A percentile compares a stretch with the other conserved stretches of the same genome.
These are phyloP conservation scores for Periphyllus acericola DNA, from an alignment of 2,888 invertebrate species.

Conservation along the genomic window DNA sequence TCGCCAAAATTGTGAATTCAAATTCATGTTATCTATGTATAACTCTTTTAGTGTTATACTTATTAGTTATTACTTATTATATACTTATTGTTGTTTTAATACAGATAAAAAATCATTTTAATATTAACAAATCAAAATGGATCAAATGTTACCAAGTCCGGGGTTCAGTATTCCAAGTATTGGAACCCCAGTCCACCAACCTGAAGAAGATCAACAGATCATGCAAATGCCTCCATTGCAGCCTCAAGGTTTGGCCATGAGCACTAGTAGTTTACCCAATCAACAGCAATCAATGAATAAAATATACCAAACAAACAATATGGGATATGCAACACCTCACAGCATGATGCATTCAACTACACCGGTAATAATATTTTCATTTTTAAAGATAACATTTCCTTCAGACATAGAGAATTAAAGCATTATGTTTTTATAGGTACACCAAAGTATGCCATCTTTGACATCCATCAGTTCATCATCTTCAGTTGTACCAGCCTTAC, in stretches of 20 bases:
- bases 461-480: conserved; percentile 54
- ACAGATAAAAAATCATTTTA: background rate
- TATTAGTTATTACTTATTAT: too few relatives aligned
- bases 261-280: conserved; percentile 37
- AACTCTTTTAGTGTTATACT: too few relatives aligned
- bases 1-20: too few relatives aligned
- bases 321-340: conserved; percentile 79
- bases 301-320: conserved; percentile 69
- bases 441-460: conserved; percentile 60
- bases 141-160: conserved; percentile 91
- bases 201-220: conserved; percentile 91
- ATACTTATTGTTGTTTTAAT: background rate
- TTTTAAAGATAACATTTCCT: background rate
- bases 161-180: conserved; percentile 90
- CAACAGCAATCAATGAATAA: conserved; percentile 54
- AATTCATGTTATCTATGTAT: too few relatives aligned
- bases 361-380: conserved; percentile 72
- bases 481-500: conserved; percentile 43
- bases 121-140: conserved; percentile 71
- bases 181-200: conserved; percentile 88
- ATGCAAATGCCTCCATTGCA: conserved; percentile 74
- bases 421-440: conserved; percentile 19
- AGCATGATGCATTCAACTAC: conserved; percentile 91
- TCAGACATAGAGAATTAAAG: background rate
- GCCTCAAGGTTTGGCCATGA: conserved; percentile 66